Base-by-base conservation (phyloP, 2,888 invertebrate genomes). In the Eristalis arbustorum region DNA sequence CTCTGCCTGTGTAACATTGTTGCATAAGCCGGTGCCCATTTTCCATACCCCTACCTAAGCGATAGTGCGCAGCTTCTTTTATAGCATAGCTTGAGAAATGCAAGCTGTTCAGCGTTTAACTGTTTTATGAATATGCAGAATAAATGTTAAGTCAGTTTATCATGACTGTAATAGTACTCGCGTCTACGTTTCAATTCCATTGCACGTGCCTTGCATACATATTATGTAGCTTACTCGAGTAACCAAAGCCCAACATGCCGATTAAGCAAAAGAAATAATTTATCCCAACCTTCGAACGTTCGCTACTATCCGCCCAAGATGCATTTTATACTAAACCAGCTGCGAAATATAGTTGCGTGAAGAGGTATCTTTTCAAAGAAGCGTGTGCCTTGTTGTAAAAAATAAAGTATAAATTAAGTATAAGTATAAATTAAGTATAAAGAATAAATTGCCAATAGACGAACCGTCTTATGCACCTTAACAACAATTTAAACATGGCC, bases 101-200 rank as follows among this genome's bases (percentile, higher is more conserved):
- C 4, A n/a, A n/a, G 73, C 28, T 63, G 40, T 73, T 28, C 68
- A 34, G 31, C 57, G 40, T 31, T 61, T 71, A 69, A 84, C 57
- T 75, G 75, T 69, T 49, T 66, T 78, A 78, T 87, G 85, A 82
- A 71, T 69, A 78, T 31, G 85, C 85, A 78, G 67, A 85, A 73
- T 75, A 84, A 63, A 25, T 59, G 56, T 42, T 11, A 28, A 57
- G 18, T 40, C 67, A 76, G 67, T 75, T 80, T 63, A 73, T 82
- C 82, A 82, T 82, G 67, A 87, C 82, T 85, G 85, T 77, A 61
- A 34, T 74, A 68, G 73, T 68, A 74, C 68, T 67, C 73, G 77
- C 85, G 85, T 77, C 85, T 87, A 87, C 82, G 78, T 87, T 77
- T 87, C 82, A 87, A 87, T 85, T 85, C 82, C 59, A 42, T 42